Evolutionary conservation across 2,888 invertebrate genomes (phyloP).

Genomic region (Myopa testacea): DNA sequence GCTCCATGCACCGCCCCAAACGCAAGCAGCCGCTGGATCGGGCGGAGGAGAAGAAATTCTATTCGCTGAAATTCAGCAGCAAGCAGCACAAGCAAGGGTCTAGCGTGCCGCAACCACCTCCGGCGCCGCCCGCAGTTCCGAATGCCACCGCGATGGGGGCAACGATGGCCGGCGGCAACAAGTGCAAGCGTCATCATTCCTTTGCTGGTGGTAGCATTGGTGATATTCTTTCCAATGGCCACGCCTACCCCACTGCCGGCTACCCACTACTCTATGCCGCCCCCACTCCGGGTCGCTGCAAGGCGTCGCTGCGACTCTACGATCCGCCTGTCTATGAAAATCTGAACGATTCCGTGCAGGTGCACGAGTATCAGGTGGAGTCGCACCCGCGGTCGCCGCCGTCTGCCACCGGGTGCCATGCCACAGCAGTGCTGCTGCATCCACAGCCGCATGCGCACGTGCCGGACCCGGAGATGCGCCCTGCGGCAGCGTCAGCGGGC

Average conservation of each 20-base stretch:
- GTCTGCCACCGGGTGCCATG: conserved; percentile 43
- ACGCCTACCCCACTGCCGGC: conserved; percentile 44
- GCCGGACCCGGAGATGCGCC: conserved; percentile 30
- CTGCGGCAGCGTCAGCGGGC: conserved; percentile 47
- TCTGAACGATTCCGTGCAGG: conserved; percentile 76
- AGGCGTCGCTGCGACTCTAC: conserved; percentile 60
- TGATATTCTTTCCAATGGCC: conserved; percentile 61
- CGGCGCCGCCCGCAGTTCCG: too few relatives aligned
- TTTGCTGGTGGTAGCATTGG: conserved; percentile 66
- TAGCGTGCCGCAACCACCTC: conserved; percentile 8
- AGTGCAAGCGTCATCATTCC: conserved; percentile 68
- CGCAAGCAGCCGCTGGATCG: conserved; percentile 50
- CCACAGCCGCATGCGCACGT: conserved; percentile 47
- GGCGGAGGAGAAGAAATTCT: conserved; percentile 64
- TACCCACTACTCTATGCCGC: conserved; percentile 18
- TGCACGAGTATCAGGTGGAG: conserved; percentile 70
- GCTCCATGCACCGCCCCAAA: conserved; percentile 56
- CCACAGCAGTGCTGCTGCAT: conserved; percentile 58
- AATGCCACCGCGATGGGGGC: too few relatives aligned
- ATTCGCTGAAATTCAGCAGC: conserved; percentile 64
- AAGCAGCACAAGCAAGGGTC: conserved; percentile 46
- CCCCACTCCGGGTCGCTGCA: conserved; percentile 45
- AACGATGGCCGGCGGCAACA: conserved; percentile 45
- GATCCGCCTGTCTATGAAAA: conserved; percentile 73
- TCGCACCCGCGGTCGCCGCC: conserved; percentile 51